Conservation (phyloP, 1,140 invertebrate species). For the Drosophila equinoxialis region DNA sequence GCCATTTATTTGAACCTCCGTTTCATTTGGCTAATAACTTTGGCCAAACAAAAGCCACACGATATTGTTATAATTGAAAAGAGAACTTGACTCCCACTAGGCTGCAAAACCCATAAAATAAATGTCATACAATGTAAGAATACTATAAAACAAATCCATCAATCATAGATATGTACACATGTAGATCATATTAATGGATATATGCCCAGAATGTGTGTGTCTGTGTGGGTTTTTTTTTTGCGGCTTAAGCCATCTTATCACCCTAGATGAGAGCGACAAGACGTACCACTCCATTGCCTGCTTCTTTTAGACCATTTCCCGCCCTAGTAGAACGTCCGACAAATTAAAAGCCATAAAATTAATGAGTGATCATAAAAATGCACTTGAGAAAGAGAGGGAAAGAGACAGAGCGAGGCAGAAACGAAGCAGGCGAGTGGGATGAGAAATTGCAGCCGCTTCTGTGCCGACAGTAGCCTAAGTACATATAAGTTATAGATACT, state of each 20-base stretch:
- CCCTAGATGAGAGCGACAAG: slow-evolving; percentile 8
- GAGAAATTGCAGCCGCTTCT: background rate
- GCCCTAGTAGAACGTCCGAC: slow-evolving; percentile 51
- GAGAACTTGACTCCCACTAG: background rate
- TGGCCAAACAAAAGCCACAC: no score
- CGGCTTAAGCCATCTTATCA: slow-evolving; percentile 36
- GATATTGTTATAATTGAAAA: no score
- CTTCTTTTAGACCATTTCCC: background rate
- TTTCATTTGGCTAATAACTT: no score
- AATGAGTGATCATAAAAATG: slow-evolving; percentile 76
- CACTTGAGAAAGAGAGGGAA: slow-evolving; percentile 62
- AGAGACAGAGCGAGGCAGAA: background rate
- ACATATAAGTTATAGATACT: slow-evolving; percentile 41
- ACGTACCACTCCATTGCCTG: slow-evolving; percentile 26
- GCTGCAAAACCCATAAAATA: background rate
- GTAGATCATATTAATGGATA: slow-evolving; percentile 3
- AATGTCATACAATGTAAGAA: slow-evolving; percentile 2
- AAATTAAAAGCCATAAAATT: slow-evolving; percentile 78
- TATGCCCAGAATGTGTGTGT: slow-evolving; percentile 6
- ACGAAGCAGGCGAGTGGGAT: background rate
- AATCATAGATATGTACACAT: slow-evolving; percentile 16
- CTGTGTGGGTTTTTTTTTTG: slow-evolving; percentile 28
- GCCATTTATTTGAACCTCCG: no score
- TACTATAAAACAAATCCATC: slow-evolving; percentile 22
- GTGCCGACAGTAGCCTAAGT: slow-evolving; percentile 42